Evolutionary conservation across 2,113 vertebrate genomes (phyloP).

Genomic region (Halichoerus grypus): DNA sequence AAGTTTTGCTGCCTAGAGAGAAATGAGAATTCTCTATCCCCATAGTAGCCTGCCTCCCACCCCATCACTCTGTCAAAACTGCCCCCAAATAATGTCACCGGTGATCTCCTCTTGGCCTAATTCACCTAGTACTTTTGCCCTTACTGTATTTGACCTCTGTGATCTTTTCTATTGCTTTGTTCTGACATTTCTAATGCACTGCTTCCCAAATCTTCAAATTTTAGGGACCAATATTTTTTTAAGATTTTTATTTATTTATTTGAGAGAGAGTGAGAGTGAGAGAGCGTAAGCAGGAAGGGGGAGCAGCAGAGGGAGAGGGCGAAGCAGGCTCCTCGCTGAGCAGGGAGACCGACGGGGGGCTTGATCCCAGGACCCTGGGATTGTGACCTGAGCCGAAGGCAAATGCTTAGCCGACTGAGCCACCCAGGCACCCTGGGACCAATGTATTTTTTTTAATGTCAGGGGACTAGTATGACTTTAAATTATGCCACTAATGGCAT

Average conservation of each 20-base stretch:
- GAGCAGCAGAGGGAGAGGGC: too few species aligned
- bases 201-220: slow-evolving; percentile 20
- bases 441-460: neutral
- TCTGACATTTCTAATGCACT: neutral
- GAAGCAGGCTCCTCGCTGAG: too few species aligned
- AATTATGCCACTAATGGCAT: neutral
- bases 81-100: neutral
- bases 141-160: neutral
- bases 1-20: neutral
- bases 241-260: neutral
- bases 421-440: neutral
- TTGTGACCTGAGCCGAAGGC: too few species aligned
- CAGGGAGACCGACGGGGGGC: too few species aligned
- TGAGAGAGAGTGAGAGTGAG: neutral
- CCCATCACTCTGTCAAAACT: neutral
- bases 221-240: neutral
- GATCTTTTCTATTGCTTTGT: neutral
- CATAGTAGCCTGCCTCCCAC: neutral
- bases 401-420: too few species aligned
- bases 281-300: too few species aligned
- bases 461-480: neutral
- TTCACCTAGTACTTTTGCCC: neutral
- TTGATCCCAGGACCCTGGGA: too few species aligned
- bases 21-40: neutral
- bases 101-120: neutral